Evolutionary conservation across 2,888 invertebrate species (phyloP).

Genomic region (Polydrusus pterygomalis): DNA sequence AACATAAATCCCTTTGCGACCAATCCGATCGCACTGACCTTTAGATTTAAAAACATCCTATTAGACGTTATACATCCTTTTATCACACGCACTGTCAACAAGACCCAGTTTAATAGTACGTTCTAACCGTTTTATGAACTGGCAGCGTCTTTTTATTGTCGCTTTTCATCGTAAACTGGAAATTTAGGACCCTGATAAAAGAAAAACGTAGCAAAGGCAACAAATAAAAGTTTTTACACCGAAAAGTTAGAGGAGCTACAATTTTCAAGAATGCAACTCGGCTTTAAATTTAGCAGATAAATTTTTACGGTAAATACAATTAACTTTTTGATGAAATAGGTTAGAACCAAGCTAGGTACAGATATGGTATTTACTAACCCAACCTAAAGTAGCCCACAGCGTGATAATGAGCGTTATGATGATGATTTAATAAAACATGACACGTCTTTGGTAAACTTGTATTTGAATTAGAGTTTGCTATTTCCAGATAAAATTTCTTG

Average conservation of each 20-base stretch:
- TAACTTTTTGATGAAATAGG: no score
- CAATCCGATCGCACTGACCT: no score
- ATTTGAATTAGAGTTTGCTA: slow-evolving; percentile 65
- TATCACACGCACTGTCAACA: not conserved
- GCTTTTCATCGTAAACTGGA: slow-evolving; percentile 16
- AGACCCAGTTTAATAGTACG: not conserved
- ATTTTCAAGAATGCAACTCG: slow-evolving; percentile 4
- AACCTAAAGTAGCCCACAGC: no score
- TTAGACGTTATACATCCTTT: not conserved
- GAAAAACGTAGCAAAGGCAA: slow-evolving; percentile 23
- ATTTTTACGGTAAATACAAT: not conserved
- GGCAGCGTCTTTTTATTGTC: slow-evolving; percentile 2
- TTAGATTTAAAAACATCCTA: not conserved
- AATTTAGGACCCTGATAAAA: slow-evolving; percentile 7
- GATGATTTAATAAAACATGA: no score
- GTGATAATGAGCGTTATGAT: no score
- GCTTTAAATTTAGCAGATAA: not conserved
- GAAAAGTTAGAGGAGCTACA: not conserved
- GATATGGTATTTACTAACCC: no score
- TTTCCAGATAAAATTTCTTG: slow-evolving; percentile 73
- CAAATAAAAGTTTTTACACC: slow-evolving; percentile 1
- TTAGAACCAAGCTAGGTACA: no score
- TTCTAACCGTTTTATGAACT: slow-evolving; percentile 16
- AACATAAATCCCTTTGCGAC: not conserved
- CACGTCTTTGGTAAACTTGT: not conserved